A percentile compares a stretch with the other conserved stretches of the same genome.
These are phyloP conservation scores for Xenops minutus DNA, from an alignment of 2,797 vertebrate genomes.

Conservation along the genomic window DNA sequence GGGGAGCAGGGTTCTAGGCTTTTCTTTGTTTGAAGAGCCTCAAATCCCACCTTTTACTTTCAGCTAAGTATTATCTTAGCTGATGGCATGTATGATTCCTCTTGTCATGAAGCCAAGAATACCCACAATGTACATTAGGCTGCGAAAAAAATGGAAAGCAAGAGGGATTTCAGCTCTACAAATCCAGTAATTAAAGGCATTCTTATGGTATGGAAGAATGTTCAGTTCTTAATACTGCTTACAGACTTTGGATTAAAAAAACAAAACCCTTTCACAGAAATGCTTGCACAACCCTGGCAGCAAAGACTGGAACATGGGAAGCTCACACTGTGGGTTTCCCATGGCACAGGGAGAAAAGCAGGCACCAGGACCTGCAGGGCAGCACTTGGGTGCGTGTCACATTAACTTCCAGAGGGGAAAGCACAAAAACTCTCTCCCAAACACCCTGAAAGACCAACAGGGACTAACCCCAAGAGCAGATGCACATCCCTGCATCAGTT, in stretches of 20 bases:
- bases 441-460: not conserved
- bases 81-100: not conserved
- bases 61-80: not conserved
- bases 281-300: not conserved
- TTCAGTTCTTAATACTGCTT: not conserved
- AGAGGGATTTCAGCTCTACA: not conserved
- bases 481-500: not conserved
- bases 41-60: not conserved
- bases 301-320: not conserved
- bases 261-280: not conserved
- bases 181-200: not conserved
- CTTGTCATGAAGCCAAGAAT: not conserved
- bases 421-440: not conserved
- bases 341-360: not conserved
- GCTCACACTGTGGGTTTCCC: not conserved
- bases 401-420: not conserved
- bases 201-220: not conserved
- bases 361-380: not conserved
- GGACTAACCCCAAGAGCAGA: not conserved
- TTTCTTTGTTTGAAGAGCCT: not conserved
- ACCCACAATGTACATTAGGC: not conserved
- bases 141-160: not conserved
- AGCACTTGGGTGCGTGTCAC: not conserved
- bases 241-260: not conserved
- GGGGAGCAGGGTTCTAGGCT: not conserved